phyloP scores from a whole-genome alignment of 2,888 invertebrate species.

The Ellobium chinense region DNA sequence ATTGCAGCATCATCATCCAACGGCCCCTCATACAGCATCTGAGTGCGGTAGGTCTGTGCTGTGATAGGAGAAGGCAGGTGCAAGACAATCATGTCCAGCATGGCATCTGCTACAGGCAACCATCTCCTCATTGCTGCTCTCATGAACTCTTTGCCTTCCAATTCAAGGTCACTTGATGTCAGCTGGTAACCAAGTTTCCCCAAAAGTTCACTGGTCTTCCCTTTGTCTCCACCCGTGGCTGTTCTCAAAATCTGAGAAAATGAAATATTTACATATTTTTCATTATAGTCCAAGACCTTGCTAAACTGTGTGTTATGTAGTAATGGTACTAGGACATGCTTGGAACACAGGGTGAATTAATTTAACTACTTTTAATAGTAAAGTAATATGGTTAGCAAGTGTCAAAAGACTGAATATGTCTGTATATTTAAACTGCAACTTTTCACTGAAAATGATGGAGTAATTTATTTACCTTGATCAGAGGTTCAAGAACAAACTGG shows the following conservation, averaged over 20 bases:
- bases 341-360: too few species aligned
- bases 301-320: too few species aligned
- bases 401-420: too few species aligned
- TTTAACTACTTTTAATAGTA: too few species aligned
- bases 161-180: slow-evolving; percentile 93
- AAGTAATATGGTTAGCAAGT: too few species aligned
- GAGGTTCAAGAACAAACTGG: slow-evolving; percentile 99
- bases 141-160: slow-evolving; percentile 96
- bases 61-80: slow-evolving; percentile 99
- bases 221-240: slow-evolving; percentile 81
- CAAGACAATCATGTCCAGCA: slow-evolving; percentile 99
- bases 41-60: slow-evolving; percentile 98
- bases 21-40: slow-evolving; percentile 99
- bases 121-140: slow-evolving; percentile 98
- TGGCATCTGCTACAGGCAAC: slow-evolving; percentile 99
- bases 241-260: slow-evolving; percentile 62
- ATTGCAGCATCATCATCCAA: slow-evolving; percentile 96
- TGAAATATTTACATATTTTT: too few species aligned
- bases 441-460: neutral
- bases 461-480: slow-evolving; percentile 89
- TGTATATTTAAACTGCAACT: too few species aligned
- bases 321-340: too few species aligned
- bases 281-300: too few species aligned
- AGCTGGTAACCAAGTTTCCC: slow-evolving; percentile 94
- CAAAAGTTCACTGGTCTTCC: slow-evolving; percentile 90